Conservation (phyloP, 2,113 vertebrate genomes). For the Benitochromis conjunctus region DNA sequence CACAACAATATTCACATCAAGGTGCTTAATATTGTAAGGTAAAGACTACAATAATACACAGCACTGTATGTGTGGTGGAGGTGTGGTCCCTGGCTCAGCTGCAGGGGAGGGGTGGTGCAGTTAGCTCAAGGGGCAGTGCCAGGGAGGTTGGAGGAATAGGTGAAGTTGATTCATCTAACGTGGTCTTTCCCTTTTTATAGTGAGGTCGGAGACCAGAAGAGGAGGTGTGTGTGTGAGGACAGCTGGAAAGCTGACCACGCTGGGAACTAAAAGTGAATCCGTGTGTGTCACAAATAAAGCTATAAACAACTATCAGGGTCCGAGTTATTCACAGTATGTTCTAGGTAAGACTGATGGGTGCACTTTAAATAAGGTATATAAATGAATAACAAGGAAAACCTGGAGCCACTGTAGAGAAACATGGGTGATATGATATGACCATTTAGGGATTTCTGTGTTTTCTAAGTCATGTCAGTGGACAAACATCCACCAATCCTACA, state of each 20-base stretch:
- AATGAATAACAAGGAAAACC: neutral
- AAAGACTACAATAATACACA: neutral
- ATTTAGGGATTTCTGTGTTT: neutral
- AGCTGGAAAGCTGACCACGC: neutral
- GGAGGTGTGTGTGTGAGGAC: neutral
- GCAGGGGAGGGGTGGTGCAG: no score
- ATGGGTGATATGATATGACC: neutral
- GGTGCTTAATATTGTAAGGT: neutral
- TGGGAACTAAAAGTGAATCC: neutral
- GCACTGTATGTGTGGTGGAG: neutral
- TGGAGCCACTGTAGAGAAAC: neutral
- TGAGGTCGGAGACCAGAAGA: no score
- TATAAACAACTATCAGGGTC: neutral
- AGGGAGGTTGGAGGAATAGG: no score
- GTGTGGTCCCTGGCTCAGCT: no score
- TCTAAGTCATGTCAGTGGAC: neutral
- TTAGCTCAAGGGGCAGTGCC: no score
- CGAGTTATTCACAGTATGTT: rapidly evolving
- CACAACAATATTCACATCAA: neutral
- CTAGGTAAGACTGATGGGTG: rapidly evolving
- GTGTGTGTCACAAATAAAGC: neutral
- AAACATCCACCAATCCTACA: neutral
- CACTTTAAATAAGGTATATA: neutral
- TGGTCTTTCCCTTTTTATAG: no score
- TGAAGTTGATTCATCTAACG: no score